Evolutionary conservation across 2,797 vertebrate genomes (phyloP).

Genomic region (Pyrocephalus nanus): DNA sequence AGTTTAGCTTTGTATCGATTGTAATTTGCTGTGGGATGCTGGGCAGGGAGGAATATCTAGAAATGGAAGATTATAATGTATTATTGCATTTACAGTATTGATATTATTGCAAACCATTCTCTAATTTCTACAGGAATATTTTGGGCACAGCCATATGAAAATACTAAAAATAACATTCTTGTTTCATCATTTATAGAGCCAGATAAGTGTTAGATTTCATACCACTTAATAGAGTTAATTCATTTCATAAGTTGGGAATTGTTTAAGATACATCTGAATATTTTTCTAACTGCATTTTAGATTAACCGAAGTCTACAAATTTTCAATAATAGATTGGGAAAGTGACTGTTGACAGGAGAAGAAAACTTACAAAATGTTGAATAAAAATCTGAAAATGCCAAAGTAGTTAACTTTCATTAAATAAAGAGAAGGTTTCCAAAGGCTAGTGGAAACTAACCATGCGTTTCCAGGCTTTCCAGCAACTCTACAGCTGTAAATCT

Average conservation of each 20-base stretch:
- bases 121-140: constrained; percentile 54
- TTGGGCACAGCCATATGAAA: constrained; percentile 22
- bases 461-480: not conserved
- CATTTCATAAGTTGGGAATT: not conserved
- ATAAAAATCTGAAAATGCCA: not conserved
- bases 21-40: constrained; percentile 47
- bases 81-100: constrained; percentile 60
- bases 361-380: not conserved
- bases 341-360: not conserved
- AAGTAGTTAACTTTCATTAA: not conserved
- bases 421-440: not conserved
- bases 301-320: not conserved
- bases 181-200: not conserved
- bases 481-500: not conserved
- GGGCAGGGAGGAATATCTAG: constrained; percentile 13
- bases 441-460: not conserved
- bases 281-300: constrained; percentile 17
- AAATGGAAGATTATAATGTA: constrained; percentile 57
- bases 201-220: constrained; percentile 8
- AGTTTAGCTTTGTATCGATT: constrained; percentile 61
- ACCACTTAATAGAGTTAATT: not conserved
- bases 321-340: not conserved
- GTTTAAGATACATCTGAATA: not conserved
- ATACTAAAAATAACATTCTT: constrained; percentile 27
- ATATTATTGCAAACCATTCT: constrained; percentile 50